Evolutionary conservation across 2,113 vertebrate genomes (phyloP), one percentile per base, ranked within the genome.

Genomic region (Tiliqua scincoides): DNA sequence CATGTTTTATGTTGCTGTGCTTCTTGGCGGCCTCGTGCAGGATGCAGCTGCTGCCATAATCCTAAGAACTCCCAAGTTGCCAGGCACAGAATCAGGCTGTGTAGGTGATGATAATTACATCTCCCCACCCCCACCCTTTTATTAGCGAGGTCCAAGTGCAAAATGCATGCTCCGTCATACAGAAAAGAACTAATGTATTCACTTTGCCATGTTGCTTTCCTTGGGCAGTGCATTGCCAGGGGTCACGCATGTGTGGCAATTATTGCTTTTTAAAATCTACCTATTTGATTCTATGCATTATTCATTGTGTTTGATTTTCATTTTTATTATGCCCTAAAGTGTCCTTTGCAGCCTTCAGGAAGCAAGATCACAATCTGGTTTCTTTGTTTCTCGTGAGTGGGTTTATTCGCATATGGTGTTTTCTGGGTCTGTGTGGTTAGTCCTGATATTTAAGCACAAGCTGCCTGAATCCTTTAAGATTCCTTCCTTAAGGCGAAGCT

Each of bases 241-340:
- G 40, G 85, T 32, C 70, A 54, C 81, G 77, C 43, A 65, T 74
- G 40, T 65, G 59, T 8, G 43, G 70, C 37, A 78, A 80, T 74
- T 86, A 74, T n/a, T 35, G 78, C 48, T 86, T 75, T 75, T 74
- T 40, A 32, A 43, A 75, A 84, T 75, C 57, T 18, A 74, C 77
- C 17, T 37, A 79, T 79, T 86, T 81, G 78, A 81, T 74, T 86
- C 37, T 54, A 81, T 86, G 43, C 85, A 86, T 86, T 86, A 86
- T 86, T 81, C 85, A 86, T 86, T 17, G 11, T 14, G 32, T 74
- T 65, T 86, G 85, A 65, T 71, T 63, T 79, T 65, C 75, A 79
- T 80, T 88, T 83, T 73, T 88, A 57, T 65, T 65, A 59, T 80
- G 35, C 70, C 87, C 43, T 73, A n/a, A 73, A 84, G 86, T 72